Evolutionary conservation across 2,888 invertebrate genomes (phyloP).

Genomic region (Chironomus tentans): DNA sequence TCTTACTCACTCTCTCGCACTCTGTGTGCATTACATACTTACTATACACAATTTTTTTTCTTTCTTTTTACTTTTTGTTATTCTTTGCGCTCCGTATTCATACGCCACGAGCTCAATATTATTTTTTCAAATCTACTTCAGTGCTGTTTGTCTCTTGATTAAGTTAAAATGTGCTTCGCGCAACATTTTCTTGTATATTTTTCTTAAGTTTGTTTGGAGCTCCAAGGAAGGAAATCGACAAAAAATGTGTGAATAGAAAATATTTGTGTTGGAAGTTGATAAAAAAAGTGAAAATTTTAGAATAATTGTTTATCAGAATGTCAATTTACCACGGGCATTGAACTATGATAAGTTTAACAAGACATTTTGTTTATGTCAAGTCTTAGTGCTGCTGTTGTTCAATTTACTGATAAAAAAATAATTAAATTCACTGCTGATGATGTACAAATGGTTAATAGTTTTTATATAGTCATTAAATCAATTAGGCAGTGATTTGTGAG

Average conservation of each 20-base stretch:
- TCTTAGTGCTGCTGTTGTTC: too few species aligned
- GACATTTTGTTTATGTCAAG: too few species aligned
- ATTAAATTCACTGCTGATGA: not conserved
- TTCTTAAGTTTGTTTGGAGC: too few species aligned
- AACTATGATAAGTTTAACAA: too few species aligned
- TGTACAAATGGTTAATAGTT: not conserved
- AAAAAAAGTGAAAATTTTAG: too few species aligned
- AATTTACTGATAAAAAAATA: not conserved
- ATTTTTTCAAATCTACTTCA: constrained; percentile 6
- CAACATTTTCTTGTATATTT: not conserved
- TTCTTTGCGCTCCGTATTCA: constrained; percentile 2
- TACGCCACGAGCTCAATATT: constrained; percentile 9
- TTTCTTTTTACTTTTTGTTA: not conserved
- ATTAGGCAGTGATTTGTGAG: not conserved
- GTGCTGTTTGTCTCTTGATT: constrained; percentile 14
- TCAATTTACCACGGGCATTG: too few species aligned
- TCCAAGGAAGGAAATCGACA: too few species aligned
- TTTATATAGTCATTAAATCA: not conserved
- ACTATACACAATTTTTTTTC: not conserved
- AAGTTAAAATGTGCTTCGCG: constrained; percentile 4
- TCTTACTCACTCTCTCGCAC: too few species aligned
- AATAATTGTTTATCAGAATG: too few species aligned
- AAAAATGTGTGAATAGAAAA: not conserved
- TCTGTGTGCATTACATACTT: not conserved
- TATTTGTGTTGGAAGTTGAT: too few species aligned